Evolutionary conservation across 1,140 invertebrate genomes (phyloP).

Genomic region (Diachasmimorpha longicaudata): DNA sequence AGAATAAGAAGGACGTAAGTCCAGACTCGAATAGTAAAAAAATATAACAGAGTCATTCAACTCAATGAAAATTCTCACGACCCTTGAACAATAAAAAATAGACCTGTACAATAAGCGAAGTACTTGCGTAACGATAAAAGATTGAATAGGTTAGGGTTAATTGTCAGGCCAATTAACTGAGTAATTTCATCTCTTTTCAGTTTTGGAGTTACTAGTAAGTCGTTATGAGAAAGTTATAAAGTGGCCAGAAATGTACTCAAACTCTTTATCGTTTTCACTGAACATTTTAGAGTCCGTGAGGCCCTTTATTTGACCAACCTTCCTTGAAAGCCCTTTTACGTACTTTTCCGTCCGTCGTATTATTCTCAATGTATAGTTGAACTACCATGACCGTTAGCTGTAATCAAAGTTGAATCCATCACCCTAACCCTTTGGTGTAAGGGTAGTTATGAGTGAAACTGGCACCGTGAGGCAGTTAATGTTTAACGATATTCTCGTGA

Average conservation of each 20-base stretch:
- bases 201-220: slow-evolving; percentile 32
- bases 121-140: too few relatives aligned
- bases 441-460: slow-evolving; percentile 57
- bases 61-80: too few relatives aligned
- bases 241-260: slow-evolving; percentile 23
- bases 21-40: too few relatives aligned
- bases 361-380: not conserved
- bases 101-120: too few relatives aligned
- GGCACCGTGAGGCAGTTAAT: slow-evolving; percentile 52
- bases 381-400: slow-evolving; percentile 56
- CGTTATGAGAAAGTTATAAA: slow-evolving; percentile 60
- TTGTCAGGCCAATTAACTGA: slow-evolving; percentile 51
- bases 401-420: slow-evolving; percentile 60
- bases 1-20: too few relatives aligned
- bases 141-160: slow-evolving; percentile 26
- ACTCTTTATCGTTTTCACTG: slow-evolving; percentile 27
- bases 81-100: too few relatives aligned
- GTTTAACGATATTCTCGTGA: slow-evolving; percentile 50
- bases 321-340: not conserved
- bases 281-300: slow-evolving; percentile 40
- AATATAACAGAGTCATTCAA: too few relatives aligned
- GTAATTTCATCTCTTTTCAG: slow-evolving; percentile 50
- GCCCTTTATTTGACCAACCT: slow-evolving; percentile 31
- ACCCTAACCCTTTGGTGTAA: not conserved
- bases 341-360: not conserved